Evolutionary conservation across 2,113 vertebrate species (phyloP).

Genomic region (Hemicordylus capensis): DNA sequence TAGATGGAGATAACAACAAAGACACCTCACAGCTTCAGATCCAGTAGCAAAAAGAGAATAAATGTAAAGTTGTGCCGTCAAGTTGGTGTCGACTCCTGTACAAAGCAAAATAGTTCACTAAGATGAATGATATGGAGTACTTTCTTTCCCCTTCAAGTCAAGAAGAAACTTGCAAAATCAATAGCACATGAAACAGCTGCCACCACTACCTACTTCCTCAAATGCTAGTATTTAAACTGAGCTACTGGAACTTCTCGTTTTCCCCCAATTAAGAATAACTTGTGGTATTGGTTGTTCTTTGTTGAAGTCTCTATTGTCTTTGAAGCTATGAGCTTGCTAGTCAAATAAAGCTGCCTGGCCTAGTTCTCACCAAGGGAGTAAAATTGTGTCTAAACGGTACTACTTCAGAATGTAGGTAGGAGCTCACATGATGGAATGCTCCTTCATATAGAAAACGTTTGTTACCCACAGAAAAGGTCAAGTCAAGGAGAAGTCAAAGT

Average conservation of each 20-base stretch:
- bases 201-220: slow-evolving; percentile 61
- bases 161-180: slow-evolving; percentile 34
- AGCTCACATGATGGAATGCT: not conserved
- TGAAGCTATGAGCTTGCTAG: slow-evolving; percentile 9
- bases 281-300: not conserved
- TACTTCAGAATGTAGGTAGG: not conserved
- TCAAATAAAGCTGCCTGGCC: not conserved
- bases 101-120: not conserved
- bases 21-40: slow-evolving; percentile 24
- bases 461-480: not conserved
- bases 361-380: not conserved
- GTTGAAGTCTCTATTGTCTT: slow-evolving; percentile 9
- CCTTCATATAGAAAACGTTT: not conserved
- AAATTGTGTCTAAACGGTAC: not conserved
- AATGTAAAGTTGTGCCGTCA: too few relatives aligned
- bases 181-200: slow-evolving; percentile 45
- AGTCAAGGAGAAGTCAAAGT: not conserved
- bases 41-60: slow-evolving; percentile 17
- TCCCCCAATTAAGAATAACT: slow-evolving; percentile 3
- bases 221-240: slow-evolving; percentile 46
- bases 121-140: not conserved
- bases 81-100: too few relatives aligned
- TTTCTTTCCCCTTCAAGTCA: slow-evolving; percentile 1
- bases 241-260: slow-evolving; percentile 15
- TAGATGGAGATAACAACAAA: slow-evolving; percentile 17